These are phyloP conservation scores for Zaprionus gabonicus DNA, from an alignment of 1,140 invertebrate species.

Conservation along the genomic window DNA sequence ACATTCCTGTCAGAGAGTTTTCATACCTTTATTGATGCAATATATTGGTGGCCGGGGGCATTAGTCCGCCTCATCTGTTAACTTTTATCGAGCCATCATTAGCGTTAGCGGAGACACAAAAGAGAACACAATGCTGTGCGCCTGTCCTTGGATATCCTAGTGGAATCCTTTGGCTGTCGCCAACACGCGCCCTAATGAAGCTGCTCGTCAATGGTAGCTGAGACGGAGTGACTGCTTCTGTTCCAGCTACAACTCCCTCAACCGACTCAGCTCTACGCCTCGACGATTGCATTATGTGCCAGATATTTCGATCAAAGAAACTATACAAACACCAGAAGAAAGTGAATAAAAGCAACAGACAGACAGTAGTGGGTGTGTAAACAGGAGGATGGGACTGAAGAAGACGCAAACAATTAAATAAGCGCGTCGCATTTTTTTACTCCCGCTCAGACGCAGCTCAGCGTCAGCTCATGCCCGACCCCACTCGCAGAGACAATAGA, in stretches of 20 bases:
- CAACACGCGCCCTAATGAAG: conserved; percentile 54
- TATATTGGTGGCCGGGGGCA: not conserved
- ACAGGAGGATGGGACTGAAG: not conserved
- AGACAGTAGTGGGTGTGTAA: conserved; percentile 1
- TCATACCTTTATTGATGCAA: not conserved
- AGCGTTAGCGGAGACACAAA: not conserved
- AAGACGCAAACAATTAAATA: conserved; percentile 65
- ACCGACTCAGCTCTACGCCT: conserved; percentile 18
- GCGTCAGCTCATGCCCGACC: not conserved
- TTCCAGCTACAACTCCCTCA: not conserved
- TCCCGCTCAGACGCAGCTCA: conserved; percentile 16
- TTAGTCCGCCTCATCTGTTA: not conserved
- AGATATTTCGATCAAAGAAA: conserved; percentile 66
- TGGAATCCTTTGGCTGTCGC: conserved; percentile 36
- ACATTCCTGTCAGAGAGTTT: not conserved
- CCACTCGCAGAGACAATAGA: conserved; percentile 51
- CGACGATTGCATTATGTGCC: conserved; percentile 61
- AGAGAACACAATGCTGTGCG: conserved; percentile 17
- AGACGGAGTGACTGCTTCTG: conserved; percentile 12
- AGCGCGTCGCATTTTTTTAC: conserved; percentile 56
- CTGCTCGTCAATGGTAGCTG: conserved; percentile 51
- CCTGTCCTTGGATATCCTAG: not conserved
- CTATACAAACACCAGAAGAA: conserved; percentile 38
- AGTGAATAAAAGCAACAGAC: conserved; percentile 30
- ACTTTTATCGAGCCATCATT: not conserved